Conservation (phyloP, 2,113 vertebrate genomes). For the Carassius gibelio region DNA sequence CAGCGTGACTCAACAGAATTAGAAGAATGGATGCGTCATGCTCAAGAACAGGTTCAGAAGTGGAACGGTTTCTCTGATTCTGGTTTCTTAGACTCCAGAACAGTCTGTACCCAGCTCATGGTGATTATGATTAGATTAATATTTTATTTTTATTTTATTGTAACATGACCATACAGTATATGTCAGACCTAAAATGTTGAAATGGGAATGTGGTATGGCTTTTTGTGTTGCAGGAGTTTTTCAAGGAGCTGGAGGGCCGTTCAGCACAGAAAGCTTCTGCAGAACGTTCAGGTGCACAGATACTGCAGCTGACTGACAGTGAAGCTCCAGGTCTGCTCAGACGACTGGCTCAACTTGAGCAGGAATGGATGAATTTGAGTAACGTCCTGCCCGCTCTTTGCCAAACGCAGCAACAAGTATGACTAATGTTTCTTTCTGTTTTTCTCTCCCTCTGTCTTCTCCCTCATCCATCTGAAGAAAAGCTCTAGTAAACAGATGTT, state of each 20-base stretch:
- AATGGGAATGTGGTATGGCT: background rate
- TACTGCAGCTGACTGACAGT: constrained; percentile 79
- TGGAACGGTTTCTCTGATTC: constrained; percentile 78
- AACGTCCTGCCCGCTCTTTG: constrained; percentile 79
- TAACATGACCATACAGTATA: background rate
- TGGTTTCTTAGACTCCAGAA: constrained; percentile 71
- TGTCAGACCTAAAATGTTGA: background rate
- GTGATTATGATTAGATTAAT: constrained; percentile 68
- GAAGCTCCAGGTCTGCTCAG: constrained; percentile 75
- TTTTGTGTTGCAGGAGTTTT: constrained; percentile 77
- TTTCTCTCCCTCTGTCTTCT: background rate
- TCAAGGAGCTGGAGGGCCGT: constrained; percentile 79
- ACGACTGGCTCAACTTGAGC: constrained; percentile 79
- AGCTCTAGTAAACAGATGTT: background rate
- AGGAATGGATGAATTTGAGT: constrained; percentile 80
- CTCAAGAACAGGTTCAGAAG: constrained; percentile 77
- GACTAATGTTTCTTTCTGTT: background rate
- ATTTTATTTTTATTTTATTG: background rate
- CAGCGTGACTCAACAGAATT: constrained; percentile 75
- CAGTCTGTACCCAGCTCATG: constrained; percentile 77
- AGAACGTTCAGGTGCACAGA: constrained; percentile 74
- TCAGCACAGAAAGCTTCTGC: constrained; percentile 78
- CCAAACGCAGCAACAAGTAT: constrained; percentile 85
- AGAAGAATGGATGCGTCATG: constrained; percentile 78
- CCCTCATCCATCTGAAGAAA: background rate